Conservation (phyloP, 1,140 invertebrate genomes). For the Leptopilina clavipes region DNA sequence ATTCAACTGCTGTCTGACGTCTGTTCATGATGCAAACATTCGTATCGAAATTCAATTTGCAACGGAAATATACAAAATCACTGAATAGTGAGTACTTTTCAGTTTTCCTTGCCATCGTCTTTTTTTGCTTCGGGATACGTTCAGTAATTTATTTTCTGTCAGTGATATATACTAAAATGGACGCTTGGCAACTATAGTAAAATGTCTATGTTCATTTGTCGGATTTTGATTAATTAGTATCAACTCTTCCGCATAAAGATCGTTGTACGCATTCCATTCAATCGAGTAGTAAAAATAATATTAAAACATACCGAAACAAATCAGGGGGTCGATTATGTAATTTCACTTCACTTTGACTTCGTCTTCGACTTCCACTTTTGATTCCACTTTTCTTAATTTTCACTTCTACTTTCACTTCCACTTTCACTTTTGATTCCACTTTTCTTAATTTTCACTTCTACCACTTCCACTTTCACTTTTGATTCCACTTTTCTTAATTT, state of each 20-base stretch:
- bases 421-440: too few species aligned
- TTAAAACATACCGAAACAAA: too few species aligned
- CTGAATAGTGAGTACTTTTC: constrained; percentile 25
- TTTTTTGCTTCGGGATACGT: constrained; percentile 23
- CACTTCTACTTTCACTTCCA: too few species aligned
- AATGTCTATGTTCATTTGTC: neutral
- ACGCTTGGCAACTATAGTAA: neutral
- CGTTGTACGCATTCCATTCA: neutral
- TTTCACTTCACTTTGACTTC: too few species aligned
- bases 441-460: too few species aligned
- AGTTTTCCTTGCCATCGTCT: constrained; percentile 23
- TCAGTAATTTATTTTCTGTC: constrained; percentile 23
- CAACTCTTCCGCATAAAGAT: neutral
- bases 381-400: too few species aligned
- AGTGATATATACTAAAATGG: neutral
- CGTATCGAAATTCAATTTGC: constrained; percentile 60
- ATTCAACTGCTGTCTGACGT: constrained; percentile 53
- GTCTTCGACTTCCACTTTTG: too few species aligned
- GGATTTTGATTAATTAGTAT: neutral
- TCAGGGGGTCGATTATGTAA: too few species aligned
- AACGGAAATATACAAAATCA: constrained; percentile 39
- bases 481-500: too few species aligned
- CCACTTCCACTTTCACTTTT: too few species aligned
- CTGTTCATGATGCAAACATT: constrained; percentile 54
- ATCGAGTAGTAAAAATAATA: too few species aligned